Evolutionary conservation across 1,140 invertebrate genomes (phyloP), one percentile per base, ranked within the genome.

Genomic region (Penaeus japonicus): DNA sequence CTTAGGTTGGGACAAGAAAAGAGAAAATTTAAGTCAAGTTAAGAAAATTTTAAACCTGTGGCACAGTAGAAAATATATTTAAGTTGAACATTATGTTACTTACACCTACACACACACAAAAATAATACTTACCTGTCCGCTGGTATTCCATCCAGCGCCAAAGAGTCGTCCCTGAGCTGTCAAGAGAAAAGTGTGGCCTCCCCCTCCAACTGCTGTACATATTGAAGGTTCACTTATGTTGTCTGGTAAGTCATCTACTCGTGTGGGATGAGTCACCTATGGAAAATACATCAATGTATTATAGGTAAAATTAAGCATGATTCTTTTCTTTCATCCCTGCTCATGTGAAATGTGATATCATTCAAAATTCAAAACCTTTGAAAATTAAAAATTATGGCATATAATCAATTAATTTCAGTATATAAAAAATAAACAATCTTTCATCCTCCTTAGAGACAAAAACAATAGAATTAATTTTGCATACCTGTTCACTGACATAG

Each of bases 141-240:
- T 78, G 24, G 87, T 65, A 24, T 89, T 89, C 87, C 90, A 78
- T 27, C 87, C 86, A 35, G 80, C 62, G 80, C 80, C 89, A 89
- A 85, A 89, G 65, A 87, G 59, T 65, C 81, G 70, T 84, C 95
- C 95, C 73, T 94, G 93, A 65, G 93, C 92, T 90, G 95, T 94
- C 30, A 96, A 92, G 32, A 96, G 92, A 18, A 97, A 91, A 1
- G 95, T 95, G 91, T 97, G 96, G 0, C 96, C 96, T 53, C 96
- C 96, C 82, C 96, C 96, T 80, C 96, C 96, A 22, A 93, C 92
- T 84, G 97, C 95, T 90, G 94, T 93, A 55, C 93, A 93, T 54
- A 96, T 94, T 91, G 22, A 93, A 91, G 73, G 92, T 90, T 55
- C 95, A 91, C 18, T 93, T 92, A 90, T 91, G 90, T 91, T 90